phyloP scores from a whole-genome alignment of 1,140 invertebrate species.

The Drosophila lacertosa region DNA sequence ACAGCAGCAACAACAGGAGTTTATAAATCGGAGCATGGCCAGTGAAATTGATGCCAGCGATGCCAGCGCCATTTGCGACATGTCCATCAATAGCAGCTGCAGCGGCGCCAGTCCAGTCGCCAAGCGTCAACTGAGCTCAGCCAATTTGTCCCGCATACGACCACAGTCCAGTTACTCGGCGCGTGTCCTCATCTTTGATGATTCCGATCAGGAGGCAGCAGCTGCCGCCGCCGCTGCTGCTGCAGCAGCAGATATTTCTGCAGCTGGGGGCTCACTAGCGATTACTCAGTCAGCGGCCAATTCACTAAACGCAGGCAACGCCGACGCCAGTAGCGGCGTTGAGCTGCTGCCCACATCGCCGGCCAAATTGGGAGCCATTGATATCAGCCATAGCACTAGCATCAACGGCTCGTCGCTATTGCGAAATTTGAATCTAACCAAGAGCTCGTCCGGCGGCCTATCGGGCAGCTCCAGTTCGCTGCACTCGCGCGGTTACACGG shows the following conservation, averaged over 20 bases:
- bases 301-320: not conserved
- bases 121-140: slow-evolving; percentile 69
- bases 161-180: slow-evolving; percentile 82
- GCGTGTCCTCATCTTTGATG: slow-evolving; percentile 76
- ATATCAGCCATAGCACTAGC: slow-evolving; percentile 54
- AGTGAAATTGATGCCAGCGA: slow-evolving; percentile 61
- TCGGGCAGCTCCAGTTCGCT: slow-evolving; percentile 74
- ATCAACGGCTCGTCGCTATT: slow-evolving; percentile 65
- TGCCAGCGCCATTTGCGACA: slow-evolving; percentile 49
- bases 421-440: slow-evolving; percentile 76
- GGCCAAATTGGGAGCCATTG: slow-evolving; percentile 53
- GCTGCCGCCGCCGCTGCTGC: slow-evolving; percentile 32
- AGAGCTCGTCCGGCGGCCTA: slow-evolving; percentile 75
- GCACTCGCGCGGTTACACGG: slow-evolving; percentile 70
- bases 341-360: slow-evolving; percentile 71
- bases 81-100: slow-evolving; percentile 55
- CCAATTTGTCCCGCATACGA: slow-evolving; percentile 69
- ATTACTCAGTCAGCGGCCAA: slow-evolving; percentile 31
- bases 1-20: slow-evolving; percentile 40
- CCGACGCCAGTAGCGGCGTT: slow-evolving; percentile 54
- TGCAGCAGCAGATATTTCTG: not conserved
- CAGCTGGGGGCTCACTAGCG: slow-evolving; percentile 35
- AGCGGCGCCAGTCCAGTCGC: slow-evolving; percentile 69
- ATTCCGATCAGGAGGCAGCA: slow-evolving; percentile 75
- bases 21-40: slow-evolving; percentile 62